These are phyloP conservation scores for Meloidogyne chitwoodi DNA, from an alignment of 1,140 invertebrate species.

Conservation along the genomic window DNA sequence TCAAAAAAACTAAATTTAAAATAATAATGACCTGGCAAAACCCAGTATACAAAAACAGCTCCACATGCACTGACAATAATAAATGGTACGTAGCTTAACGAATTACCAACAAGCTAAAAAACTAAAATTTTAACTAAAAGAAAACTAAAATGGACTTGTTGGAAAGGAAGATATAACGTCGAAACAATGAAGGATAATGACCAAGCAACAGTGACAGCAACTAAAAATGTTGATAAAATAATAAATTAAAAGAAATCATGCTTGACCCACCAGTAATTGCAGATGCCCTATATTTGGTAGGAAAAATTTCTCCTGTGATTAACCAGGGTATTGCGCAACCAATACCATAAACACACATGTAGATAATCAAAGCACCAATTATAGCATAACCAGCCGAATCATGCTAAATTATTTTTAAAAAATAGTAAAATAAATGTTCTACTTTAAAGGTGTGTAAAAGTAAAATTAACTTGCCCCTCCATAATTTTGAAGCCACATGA, in stretches of 20 bases:
- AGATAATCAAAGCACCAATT: conserved; percentile 48
- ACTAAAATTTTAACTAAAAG: not conserved
- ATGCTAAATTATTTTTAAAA: conserved; percentile 25
- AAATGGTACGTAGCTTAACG: conserved; percentile 53
- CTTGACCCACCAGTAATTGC: not conserved
- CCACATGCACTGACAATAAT: conserved; percentile 47
- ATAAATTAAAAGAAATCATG: not conserved
- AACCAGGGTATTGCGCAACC: conserved; percentile 58
- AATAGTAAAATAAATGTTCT: too few species aligned
- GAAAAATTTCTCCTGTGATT: conserved; percentile 53
- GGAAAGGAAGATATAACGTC: conserved; percentile 53
- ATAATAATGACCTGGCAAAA: conserved; percentile 44
- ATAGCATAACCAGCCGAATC: conserved; percentile 51
- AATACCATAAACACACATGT: conserved; percentile 57
- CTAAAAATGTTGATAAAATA: conserved; percentile 37
- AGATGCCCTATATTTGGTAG: conserved; percentile 31
- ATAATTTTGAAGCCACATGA: conserved; percentile 52
- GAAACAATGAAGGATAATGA: conserved; percentile 54
- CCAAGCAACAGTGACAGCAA: conserved; percentile 56
- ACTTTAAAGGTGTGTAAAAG: not conserved
- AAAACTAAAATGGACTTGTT: conserved; percentile 39
- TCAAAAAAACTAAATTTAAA: too few species aligned
- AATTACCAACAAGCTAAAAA: conserved; percentile 53
- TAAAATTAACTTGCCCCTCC: conserved; percentile 19
- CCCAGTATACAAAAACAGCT: conserved; percentile 46